Evolutionary conservation across 2,888 invertebrate species (phyloP), one percentile per base, ranked within the genome.

Genomic region (Acleris sparsana): DNA sequence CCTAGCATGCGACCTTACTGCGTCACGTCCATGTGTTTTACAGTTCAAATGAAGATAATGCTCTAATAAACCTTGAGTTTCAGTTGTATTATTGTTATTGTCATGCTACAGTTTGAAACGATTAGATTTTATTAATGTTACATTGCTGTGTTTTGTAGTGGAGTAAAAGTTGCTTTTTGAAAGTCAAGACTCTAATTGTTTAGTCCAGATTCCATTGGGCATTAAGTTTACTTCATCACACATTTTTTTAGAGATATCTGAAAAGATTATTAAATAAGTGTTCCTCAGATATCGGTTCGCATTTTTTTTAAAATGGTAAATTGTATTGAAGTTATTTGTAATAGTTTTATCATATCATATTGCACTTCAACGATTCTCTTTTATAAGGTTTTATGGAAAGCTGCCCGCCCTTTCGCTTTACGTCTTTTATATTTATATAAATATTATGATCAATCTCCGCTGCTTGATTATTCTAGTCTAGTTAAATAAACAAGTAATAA

Each of bases 1-100:
- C 22, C 43, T 44, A 55, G 46, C 60, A 59, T 55, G 49, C 55
- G 53, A 49, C 51, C 11, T 53, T 49, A 53, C 22, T 53, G 22
- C 53, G 44, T 65, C 55, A 55, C 33, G 51, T 29, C 16, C 60
- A 65, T 51, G 55, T 60, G 60, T 56, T 65, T 65, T 56, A 18
- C 44, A 44, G 60, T 51, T 65, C 33, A 55, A 39, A 46, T 33
- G 18, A 53, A 59, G 16, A 33, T 63, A 46, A 60, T 55, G 53
- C 22, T 22, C 16, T 29, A n/a, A 25, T 29, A 55, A 60, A 60
- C 59, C 49, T 64, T 64, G 64, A 18, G 49, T 51, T 51, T 51
- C 17, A 16, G 44, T 3, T n/a, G n/a, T 0, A 13, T 46, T 46
- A 46, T 13, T 13, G 9, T 39, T 13, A 13, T 3, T 13, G 9